Conservation (phyloP, 2,113 vertebrate species). For the Nannobrachium achirus region DNA sequence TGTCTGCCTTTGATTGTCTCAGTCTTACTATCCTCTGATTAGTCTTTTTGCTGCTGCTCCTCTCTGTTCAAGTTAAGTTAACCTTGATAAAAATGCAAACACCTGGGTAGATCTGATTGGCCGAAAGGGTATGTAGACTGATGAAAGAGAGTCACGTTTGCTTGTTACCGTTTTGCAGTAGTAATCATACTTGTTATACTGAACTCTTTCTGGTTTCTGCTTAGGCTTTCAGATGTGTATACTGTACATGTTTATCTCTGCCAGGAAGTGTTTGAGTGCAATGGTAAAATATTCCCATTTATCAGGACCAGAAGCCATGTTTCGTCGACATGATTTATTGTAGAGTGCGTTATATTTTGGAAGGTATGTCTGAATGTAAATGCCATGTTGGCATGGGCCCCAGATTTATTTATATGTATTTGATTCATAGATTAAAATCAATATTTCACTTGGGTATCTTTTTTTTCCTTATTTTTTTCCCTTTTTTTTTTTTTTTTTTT, state of each 20-base stretch:
- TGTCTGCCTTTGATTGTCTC: constrained; percentile 42
- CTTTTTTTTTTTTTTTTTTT: background rate
- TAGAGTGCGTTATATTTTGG: background rate
- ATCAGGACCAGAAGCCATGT: constrained; percentile 58
- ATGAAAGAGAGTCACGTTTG: constrained; percentile 25
- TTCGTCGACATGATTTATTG: constrained; percentile 23
- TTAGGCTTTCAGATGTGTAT: constrained; percentile 31
- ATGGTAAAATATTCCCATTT: background rate
- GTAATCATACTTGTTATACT: constrained; percentile 23
- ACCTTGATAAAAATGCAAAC: constrained; percentile 20
- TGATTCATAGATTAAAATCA: constrained; percentile 15
- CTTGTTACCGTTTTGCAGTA: constrained; percentile 18
- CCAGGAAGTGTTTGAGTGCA: background rate
- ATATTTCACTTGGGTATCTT: constrained; percentile 12
- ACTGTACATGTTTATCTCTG: constrained; percentile 17
- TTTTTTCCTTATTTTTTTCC: background rate
- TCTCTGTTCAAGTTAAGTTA: constrained; percentile 13
- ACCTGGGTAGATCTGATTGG: constrained; percentile 7
- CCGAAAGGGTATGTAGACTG: background rate
- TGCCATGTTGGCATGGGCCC: constrained; percentile 6
- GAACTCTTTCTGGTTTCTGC: constrained; percentile 37
- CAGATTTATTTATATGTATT: constrained; percentile 66
- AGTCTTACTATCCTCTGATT: constrained; percentile 31
- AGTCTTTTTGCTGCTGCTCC: constrained; percentile 35
- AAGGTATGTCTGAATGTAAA: background rate